Evolutionary conservation across 1,140 invertebrate genomes (phyloP), one percentile per base, ranked within the genome.

Genomic region (Drosophila seguyi): DNA sequence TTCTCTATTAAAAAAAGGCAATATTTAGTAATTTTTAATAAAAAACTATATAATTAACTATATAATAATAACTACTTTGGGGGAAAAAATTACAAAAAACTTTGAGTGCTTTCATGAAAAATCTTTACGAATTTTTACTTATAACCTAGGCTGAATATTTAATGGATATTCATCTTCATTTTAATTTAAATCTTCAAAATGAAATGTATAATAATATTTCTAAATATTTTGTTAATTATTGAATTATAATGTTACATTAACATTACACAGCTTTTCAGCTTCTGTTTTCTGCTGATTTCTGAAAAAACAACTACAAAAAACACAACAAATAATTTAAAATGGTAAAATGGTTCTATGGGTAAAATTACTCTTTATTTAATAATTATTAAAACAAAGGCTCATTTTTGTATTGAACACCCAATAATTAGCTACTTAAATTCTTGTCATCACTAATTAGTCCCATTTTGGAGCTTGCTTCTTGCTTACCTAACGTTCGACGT

Each of bases 381-480:
- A 20, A 14, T 14, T 20, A 8, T 14, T 14, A 14, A 0, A 14
- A 52, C 1, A 34, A 4, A 18, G n/a, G 13, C 13, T 36, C 0
- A 1, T 22, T 36, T 0, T 53, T 4, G 2, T 16, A 36, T 53
- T 25, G 16, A 50, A 34, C n/a, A 18, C 16, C 7, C 14, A 18
- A 7, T n/a, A 20, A 22, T 34, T 34, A 0, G 11, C 3, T 13
- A 11, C 2, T 18, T n/a, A 52, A 36, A 14, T 18, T 3, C 6
- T 6, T 25, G 11, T 39, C 18, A 25, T 62, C 7, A 11, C 27
- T 38, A 62, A 67, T 63, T 38, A 48, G 58, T 34, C 2, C 4
- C 34, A 16, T 22, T 58, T 48, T 8, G 27, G 20, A 60, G 36
- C 48, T 44, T 47, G 31, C 11, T 10, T 13, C 20, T 34, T 16